Base-by-base conservation (phyloP, 2,888 invertebrate genomes). In the Catocala nupta region DNA sequence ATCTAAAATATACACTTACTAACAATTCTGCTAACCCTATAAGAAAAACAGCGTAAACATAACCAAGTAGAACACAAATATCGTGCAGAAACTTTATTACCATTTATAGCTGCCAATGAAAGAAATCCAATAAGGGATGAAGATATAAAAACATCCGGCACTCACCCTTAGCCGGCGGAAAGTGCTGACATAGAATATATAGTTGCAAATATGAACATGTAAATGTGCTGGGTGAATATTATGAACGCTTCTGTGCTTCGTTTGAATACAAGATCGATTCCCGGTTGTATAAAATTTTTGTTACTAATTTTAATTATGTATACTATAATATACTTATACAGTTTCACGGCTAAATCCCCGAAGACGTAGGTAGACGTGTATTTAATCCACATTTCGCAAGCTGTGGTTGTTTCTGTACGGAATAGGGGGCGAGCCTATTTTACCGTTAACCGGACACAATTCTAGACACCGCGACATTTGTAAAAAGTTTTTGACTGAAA, bases 111-210 rank as follows among this genome's bases (percentile, higher is more conserved):
- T 55, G 61, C 42, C 72, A 75, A 67, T 72, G 66, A 65, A 74
- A 72, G 61, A 67, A 75, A 74, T 65, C 74, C 72, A 69, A 75
- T 74, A 74, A 65, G 55, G 61, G 51, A 57, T 75, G 48, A 63
- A 66, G 59, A 66, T 69, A 65, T 67, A 74, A 75, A 74, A 75
- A 72, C 75, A 75, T 69, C 62, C 72, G 66, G 69, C 16, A 52
- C 25, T 60, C 58, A 34, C 54, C 64, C 63, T 57, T 33, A 42
- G 47, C 44, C 13, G 16, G 43, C 45, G 49, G 39, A 61, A 61
- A 55, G 13, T 42, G 61, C 61, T 61, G 55, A 56, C 55, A 16
- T 16, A 25, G 49, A 56, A 47, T 42, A 52, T 61, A 61, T 55
- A 55, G 47, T 50, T 60, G 60, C 54, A 56, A 56, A 61, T 52